Percentiles rank a stretch among this genome's conserved stretches.
These are phyloP conservation scores for Etia nguti DNA, from an alignment of 2,113 vertebrate species.

Conservation along the genomic window DNA sequence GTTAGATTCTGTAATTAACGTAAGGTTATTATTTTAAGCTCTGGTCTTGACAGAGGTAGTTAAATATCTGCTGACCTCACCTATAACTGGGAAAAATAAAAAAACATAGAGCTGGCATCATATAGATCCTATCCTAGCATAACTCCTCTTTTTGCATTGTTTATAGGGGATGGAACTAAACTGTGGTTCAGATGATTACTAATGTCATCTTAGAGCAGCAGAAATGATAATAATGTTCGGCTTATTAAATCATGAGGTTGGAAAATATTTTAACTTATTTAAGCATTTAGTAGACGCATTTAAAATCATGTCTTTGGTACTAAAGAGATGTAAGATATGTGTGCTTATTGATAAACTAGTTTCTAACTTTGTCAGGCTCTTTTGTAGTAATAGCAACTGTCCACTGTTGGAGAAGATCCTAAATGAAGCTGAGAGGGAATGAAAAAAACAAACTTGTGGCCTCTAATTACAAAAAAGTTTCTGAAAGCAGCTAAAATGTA, in stretches of 20 bases:
- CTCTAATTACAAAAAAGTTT: not conserved
- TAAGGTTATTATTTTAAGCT: not conserved
- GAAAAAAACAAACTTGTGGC: not conserved
- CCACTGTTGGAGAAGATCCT: not conserved
- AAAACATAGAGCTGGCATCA: rapidly evolving
- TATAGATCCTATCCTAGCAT: not conserved
- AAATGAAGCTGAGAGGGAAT: not conserved
- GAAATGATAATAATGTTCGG: not conserved
- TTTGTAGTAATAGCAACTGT: not conserved
- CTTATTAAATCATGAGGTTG: not conserved
- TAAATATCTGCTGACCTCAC: conserved; percentile 8
- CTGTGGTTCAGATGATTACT: not conserved
- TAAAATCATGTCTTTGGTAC: not conserved
- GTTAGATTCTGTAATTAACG: conserved; percentile 1
- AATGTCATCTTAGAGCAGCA: not conserved
- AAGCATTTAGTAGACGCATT: not conserved
- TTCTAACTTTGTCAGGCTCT: not conserved
- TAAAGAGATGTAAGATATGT: not conserved
- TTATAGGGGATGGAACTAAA: not conserved
- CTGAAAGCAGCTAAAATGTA: not conserved
- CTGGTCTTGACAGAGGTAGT: not conserved
- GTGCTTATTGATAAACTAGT: not conserved
- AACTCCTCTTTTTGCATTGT: not conserved
- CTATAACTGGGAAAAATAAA: not conserved
- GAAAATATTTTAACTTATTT: not conserved